A percentile compares a stretch with the other conserved stretches of the same genome.
These are phyloP conservation scores for Meloidogyne hapla DNA, from an alignment of 1,140 invertebrate genomes.

Conservation along the genomic window DNA sequence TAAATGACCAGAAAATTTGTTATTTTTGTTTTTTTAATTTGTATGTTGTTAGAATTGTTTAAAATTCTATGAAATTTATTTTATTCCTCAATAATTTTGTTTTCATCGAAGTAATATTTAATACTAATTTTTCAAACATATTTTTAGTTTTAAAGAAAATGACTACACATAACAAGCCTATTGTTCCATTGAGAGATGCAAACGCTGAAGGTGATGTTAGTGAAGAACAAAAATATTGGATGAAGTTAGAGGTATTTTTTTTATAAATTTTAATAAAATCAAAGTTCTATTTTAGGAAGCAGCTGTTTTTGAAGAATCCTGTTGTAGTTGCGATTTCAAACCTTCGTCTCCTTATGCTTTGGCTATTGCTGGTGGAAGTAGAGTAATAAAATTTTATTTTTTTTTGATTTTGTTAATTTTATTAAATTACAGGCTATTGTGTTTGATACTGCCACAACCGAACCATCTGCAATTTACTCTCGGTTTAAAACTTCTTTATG, in stretches of 20 bases:
- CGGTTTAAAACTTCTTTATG: constrained; percentile 45
- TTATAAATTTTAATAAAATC: not conserved
- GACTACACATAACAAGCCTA: constrained; percentile 44
- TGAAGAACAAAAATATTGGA: constrained; percentile 56
- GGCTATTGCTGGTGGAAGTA: constrained; percentile 46
- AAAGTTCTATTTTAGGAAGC: constrained; percentile 47
- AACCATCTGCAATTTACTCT: constrained; percentile 45
- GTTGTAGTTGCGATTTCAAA: constrained; percentile 44
- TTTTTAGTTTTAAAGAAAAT: constrained; percentile 33
- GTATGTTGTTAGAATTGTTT: too few relatives aligned
- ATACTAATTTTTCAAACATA: not conserved
- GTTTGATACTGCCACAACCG: constrained; percentile 46
- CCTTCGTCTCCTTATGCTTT: constrained; percentile 49
- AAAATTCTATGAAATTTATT: too few relatives aligned
- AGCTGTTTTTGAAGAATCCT: constrained; percentile 60
- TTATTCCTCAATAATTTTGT: not conserved
- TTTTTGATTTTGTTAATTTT: not conserved
- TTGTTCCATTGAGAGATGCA: constrained; percentile 30
- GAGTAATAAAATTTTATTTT: constrained; percentile 27
- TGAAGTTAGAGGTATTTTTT: constrained; percentile 49
- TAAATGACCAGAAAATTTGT: constrained; percentile 5
- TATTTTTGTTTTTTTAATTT: constrained; percentile 10
- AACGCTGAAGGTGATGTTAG: constrained; percentile 31
- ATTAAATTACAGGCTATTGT: constrained; percentile 33
- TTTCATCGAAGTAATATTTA: constrained; percentile 27